These are phyloP conservation scores for Lasioglossum figueresi DNA, from an alignment of 2,888 invertebrate genomes.

Conservation along the genomic window DNA sequence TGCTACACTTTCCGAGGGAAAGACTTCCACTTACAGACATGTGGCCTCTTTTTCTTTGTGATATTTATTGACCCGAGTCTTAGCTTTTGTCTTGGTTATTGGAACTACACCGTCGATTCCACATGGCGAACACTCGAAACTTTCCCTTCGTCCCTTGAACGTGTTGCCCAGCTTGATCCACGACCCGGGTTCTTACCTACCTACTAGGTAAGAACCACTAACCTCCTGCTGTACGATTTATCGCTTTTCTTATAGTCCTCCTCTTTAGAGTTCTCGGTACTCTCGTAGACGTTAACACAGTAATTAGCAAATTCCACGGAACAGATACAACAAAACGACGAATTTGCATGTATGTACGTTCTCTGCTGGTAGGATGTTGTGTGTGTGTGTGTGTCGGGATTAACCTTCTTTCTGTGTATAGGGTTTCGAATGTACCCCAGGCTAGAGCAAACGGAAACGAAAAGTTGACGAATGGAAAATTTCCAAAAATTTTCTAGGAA, in stretches of 20 bases:
- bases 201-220: neutral
- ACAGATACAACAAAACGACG: no score
- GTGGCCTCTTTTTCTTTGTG: neutral
- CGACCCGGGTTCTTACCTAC: neutral
- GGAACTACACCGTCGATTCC: neutral
- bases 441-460: no score
- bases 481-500: no score
- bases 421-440: no score
- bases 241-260: neutral
- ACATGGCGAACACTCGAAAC: constrained; percentile 14
- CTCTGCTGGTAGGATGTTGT: no score
- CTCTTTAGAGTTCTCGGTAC: no score
- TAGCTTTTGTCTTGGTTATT: neutral
- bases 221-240: neutral
- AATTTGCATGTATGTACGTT: no score
- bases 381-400: no score
- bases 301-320: no score
- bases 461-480: no score
- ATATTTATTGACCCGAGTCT: neutral
- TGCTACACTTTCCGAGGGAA: neutral
- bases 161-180: neutral
- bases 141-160: neutral
- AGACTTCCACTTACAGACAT: neutral
- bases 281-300: no score
- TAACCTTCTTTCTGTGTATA: no score